Percentiles rank a stretch among this genome's conserved stretches.
These are phyloP conservation scores for Pseudochirops cupreus DNA, from an alignment of 2,797 vertebrate genomes.

Conservation along the genomic window DNA sequence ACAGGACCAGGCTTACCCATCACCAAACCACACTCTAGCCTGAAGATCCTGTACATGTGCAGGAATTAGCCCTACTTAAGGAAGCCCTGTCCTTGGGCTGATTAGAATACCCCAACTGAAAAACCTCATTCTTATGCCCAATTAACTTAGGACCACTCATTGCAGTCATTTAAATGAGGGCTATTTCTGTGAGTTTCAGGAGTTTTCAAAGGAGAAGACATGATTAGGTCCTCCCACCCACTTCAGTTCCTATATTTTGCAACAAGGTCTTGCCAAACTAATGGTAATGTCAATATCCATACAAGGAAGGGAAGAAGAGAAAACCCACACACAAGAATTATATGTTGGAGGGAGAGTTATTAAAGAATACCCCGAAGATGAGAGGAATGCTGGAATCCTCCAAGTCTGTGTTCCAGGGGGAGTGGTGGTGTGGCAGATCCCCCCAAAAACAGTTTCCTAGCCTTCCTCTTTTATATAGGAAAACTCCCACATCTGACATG, in stretches of 20 bases:
- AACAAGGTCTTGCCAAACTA: not conserved
- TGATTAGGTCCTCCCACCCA: not conserved
- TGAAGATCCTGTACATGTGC: not conserved
- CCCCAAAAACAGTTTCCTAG: not conserved
- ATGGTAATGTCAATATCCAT: not conserved
- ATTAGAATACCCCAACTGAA: not conserved
- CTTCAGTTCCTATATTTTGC: not conserved
- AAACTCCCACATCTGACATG: not conserved
- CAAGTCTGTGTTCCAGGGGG: not conserved
- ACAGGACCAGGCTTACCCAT: not conserved
- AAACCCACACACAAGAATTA: not conserved
- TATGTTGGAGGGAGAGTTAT: not conserved
- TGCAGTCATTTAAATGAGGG: not conserved
- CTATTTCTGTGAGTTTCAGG: not conserved
- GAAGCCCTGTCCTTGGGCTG: not conserved
- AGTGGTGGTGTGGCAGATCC: not conserved
- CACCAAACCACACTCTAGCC: not conserved
- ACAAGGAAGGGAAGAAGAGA: not conserved
- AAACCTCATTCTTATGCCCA: not conserved
- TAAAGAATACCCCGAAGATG: not conserved
- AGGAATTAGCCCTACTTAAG: not conserved
- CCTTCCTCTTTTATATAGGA: not conserved
- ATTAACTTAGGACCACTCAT: not conserved
- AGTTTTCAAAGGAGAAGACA: not conserved
- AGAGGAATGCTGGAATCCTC: not conserved